Evolutionary conservation across 2,888 invertebrate genomes (phyloP).

Genomic region (Sphaeridia pumilis): DNA sequence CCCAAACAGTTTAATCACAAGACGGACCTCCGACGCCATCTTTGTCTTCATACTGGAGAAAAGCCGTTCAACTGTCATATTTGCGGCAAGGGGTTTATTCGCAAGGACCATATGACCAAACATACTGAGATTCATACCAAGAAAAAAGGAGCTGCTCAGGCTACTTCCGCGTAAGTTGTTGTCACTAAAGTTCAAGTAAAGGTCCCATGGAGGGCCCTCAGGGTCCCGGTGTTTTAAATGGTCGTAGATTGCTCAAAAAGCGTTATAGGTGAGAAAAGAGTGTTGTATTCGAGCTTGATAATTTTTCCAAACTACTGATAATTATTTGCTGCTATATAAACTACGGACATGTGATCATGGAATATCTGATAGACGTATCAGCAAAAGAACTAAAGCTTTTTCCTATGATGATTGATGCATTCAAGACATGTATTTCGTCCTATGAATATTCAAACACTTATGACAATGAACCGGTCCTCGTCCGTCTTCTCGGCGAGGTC

Average conservation of each 20-base stretch:
- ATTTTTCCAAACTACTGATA: neutral
- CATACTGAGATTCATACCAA: slow-evolving; percentile 68
- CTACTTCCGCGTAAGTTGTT: slow-evolving; percentile 1
- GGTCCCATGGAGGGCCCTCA: no score
- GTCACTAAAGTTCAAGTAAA: no score
- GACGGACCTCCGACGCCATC: slow-evolving; percentile 73
- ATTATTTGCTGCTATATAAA: no score
- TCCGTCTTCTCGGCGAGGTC: slow-evolving; percentile 1
- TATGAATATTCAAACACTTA: slow-evolving; percentile 21
- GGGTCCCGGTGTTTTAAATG: no score
- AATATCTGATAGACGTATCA: no score
- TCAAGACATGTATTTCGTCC: no score
- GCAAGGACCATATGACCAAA: slow-evolving; percentile 84
- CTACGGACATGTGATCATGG: no score
- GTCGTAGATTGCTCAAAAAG: no score
- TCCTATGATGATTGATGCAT: no score
- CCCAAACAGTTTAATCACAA: slow-evolving; percentile 85
- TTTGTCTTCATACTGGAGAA: slow-evolving; percentile 73
- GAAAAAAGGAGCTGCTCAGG: slow-evolving; percentile 38
- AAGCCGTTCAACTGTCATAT: slow-evolving; percentile 70
- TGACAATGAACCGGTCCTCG: slow-evolving; percentile 21
- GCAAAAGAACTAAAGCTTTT: no score
- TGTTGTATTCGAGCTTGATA: neutral
- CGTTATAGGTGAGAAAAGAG: no score
- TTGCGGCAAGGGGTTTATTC: slow-evolving; percentile 76